Conservation (phyloP, 1,140 invertebrate genomes). For the Zaprionus kolodkinae region DNA sequence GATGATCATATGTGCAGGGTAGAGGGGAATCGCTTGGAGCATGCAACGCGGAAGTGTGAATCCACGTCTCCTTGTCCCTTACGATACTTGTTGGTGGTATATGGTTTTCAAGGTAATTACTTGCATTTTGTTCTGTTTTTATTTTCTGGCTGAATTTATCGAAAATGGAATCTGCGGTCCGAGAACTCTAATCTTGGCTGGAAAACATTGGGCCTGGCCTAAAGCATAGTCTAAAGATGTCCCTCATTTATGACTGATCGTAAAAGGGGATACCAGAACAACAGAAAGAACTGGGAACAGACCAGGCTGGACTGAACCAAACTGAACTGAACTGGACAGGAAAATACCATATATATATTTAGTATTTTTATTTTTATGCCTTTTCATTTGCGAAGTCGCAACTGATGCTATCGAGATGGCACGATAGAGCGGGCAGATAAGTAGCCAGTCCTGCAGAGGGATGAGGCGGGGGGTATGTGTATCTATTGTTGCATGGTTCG, state of each 20-base stretch:
- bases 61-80: neutral
- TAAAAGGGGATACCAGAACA: constrained; percentile 11
- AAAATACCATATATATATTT: neutral
- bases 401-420: neutral
- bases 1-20: too few species aligned
- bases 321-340: neutral
- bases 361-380: constrained; percentile 24
- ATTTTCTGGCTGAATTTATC: neutral
- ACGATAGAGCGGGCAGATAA: neutral
- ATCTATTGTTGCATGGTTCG: neutral
- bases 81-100: neutral
- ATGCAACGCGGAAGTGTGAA: too few species aligned
- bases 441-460: neutral
- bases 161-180: neutral
- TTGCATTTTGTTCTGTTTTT: neutral
- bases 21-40: too few species aligned
- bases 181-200: neutral
- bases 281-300: neutral
- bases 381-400: constrained; percentile 5
- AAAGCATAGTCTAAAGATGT: neutral
- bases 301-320: neutral
- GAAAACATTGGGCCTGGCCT: too few species aligned
- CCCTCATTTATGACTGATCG: constrained; percentile 7
- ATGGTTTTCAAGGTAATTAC: neutral
- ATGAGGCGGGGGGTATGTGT: neutral